Evolutionary conservation across 2,113 vertebrate genomes (phyloP), one percentile per base, ranked within the genome.

Genomic region (Rynchops niger): DNA sequence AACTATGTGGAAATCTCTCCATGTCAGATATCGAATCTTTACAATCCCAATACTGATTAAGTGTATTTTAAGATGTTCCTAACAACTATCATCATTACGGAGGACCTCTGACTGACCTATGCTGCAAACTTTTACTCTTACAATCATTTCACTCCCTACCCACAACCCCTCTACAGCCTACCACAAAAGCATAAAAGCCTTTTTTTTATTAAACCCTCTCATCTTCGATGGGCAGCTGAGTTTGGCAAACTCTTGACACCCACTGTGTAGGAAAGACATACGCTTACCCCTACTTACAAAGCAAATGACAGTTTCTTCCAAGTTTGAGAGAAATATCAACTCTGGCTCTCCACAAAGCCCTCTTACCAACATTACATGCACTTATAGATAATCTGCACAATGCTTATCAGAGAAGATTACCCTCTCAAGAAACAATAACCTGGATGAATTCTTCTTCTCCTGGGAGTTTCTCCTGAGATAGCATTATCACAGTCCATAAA

Each of bases 351-450:
- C 69, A 76, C 49, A 89, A 84, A 90, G 36, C 30, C 36, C 32
- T 92, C 80, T 87, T 87, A 86, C 56, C 15, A 82, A 90, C 55
- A 70, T 16, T 66, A 70, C 30, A 32, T 61, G 40, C 34, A 84
- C 56, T 86, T 82, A 70, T 0, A 91, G 56, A 86, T 76, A 79
- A 55, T 85, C 58, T 89, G 63, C 49, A 89, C 36, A 82, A 69
- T 21, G 17, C 17, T 80, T 76, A 76, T 53, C 36, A 58, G 55
- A 79, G 62, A 90, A 94, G 69, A 92, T 42, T 91, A 92, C 26
- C 43, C 47, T 78, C 76, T 86, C 63, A 86, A 70, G 42, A 96
- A 96, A 96, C 79, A 94, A 89, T 59, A 97, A 90, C 29, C 32
- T 49, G 27, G 42, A 77, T 56, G 32, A 95, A 93, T 88, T 93